Conservation (phyloP, 1,140 invertebrate species). For the Coenobita brevimanus region DNA sequence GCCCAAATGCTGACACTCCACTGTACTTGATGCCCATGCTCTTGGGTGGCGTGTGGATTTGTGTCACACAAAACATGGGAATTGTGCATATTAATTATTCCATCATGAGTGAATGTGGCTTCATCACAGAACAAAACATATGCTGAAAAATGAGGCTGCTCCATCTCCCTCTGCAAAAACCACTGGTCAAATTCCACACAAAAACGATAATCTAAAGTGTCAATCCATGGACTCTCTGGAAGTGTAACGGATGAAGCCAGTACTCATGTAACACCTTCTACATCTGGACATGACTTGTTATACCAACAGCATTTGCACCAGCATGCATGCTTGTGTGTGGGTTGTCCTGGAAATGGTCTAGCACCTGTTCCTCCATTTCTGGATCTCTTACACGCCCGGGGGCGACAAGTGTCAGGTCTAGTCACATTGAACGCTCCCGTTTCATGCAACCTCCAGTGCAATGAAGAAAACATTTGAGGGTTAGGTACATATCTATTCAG, state of each 20-base stretch:
- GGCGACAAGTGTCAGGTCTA: no score
- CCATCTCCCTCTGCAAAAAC: not conserved
- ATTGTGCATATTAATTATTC: not conserved
- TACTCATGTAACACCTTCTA: constrained; percentile 23
- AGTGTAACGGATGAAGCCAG: constrained; percentile 3
- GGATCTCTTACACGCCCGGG: no score
- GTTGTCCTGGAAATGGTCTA: no score
- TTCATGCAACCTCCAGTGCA: no score
- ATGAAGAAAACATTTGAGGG: no score
- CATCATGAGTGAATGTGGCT: constrained; percentile 2
- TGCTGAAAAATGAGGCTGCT: not conserved
- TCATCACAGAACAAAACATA: constrained; percentile 5
- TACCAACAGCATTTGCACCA: no score
- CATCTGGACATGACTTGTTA: no score
- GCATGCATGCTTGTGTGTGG: no score
- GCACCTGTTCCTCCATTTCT: no score
- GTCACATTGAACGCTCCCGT: no score
- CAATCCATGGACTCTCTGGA: constrained; percentile 14
- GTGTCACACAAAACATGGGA: not conserved
- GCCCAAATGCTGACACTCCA: not conserved
- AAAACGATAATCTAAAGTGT: not conserved
- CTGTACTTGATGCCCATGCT: constrained; percentile 6
- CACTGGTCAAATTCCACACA: constrained; percentile 19
- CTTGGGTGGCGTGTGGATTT: not conserved
- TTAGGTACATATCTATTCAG: no score